Base-by-base conservation (phyloP, 2,113 vertebrate species). In the Synchiropus splendidus region DNA sequence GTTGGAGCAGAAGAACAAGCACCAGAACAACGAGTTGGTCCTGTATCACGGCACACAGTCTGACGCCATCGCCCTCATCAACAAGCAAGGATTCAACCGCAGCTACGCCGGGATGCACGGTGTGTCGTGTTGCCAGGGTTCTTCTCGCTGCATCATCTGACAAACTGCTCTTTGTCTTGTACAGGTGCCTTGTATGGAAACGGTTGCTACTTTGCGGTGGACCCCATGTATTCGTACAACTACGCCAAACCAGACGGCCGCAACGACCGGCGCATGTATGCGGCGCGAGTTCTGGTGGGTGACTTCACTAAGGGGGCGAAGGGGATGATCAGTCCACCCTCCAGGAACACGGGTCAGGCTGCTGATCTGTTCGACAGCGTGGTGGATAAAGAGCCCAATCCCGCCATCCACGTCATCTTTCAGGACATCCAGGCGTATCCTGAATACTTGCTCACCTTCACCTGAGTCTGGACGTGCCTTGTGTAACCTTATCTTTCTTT, bases 81-180 rank as follows among this genome's bases (percentile, higher is more conserved):
- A 89, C 31, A 0, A 9, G 1, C 0, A 12, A 0, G 93, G 92
- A 45, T 97, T 97, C 75, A 90, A 95, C 74, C 88, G 90, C 34
- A 89, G 87, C 80, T 91, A 85, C 1, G 89, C 90, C 16, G 91
- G 91, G 40, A n/a, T 5, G 8, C 77, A 94, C 0, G 91, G 92
- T 97, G 86, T 27, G 21, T 4, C 8, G 4, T 27, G 21, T 27
- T 8, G 8, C 21, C 21, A 27, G 4, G 8, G 21, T 27, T 27
- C 4, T 27, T 27, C 21, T 27, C 21, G 4, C 21, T 27, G 8
- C n/a, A 8, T 27, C 21, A 27, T 27, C 21, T n/a, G n/a, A n/a
- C n/a, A n/a, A n/a, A 27, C 21, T 27, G 21, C 21, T 27, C 21
- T 27, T 39, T 15, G 11, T 1, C 2, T 21, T n/a, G 0, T 0